Percentiles rank a stretch among this genome's conserved stretches.
phyloP scores from a whole-genome alignment of 2,888 invertebrate genomes.

The Euspilapteryx auroguttella region DNA sequence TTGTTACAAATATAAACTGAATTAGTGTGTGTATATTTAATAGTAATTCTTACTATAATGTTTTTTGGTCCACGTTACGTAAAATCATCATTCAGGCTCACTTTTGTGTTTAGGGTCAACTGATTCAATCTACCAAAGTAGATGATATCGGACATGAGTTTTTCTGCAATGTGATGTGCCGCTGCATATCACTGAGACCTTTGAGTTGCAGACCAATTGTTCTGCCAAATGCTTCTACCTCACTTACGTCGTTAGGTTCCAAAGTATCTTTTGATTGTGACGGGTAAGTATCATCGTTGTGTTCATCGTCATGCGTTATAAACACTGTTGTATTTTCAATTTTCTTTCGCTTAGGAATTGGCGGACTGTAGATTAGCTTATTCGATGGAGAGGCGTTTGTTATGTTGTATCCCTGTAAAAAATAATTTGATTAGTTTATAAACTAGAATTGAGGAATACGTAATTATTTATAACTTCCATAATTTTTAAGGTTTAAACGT shows the following conservation, averaged over 20 bases:
- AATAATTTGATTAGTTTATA: too few species aligned
- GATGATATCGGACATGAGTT: slow-evolving; percentile 21
- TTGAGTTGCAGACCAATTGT: slow-evolving; percentile 15
- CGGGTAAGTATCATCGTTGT: background rate
- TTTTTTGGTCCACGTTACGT: too few species aligned
- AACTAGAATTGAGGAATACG: too few species aligned
- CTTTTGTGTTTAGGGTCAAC: slow-evolving; percentile 10
- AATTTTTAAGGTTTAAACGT: too few species aligned
- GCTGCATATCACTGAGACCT: slow-evolving; percentile 14
- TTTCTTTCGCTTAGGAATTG: background rate
- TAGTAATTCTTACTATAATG: too few species aligned
- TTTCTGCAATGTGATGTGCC: slow-evolving; percentile 18
- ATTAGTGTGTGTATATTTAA: too few species aligned
- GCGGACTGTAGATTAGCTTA: background rate
- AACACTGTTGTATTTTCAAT: background rate
- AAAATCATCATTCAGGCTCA: slow-evolving; percentile 8
- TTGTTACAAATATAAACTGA: too few species aligned
- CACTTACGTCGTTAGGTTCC: slow-evolving; percentile 1
- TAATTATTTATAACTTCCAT: too few species aligned
- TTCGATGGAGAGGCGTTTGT: too few species aligned
- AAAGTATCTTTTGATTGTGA: too few species aligned
- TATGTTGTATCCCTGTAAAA: too few species aligned
- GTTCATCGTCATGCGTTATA: background rate
- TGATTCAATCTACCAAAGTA: slow-evolving; percentile 16
- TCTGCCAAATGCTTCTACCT: slow-evolving; percentile 12